Conservation (phyloP, 2,113 vertebrate species). For the Podocnemis expansa region DNA sequence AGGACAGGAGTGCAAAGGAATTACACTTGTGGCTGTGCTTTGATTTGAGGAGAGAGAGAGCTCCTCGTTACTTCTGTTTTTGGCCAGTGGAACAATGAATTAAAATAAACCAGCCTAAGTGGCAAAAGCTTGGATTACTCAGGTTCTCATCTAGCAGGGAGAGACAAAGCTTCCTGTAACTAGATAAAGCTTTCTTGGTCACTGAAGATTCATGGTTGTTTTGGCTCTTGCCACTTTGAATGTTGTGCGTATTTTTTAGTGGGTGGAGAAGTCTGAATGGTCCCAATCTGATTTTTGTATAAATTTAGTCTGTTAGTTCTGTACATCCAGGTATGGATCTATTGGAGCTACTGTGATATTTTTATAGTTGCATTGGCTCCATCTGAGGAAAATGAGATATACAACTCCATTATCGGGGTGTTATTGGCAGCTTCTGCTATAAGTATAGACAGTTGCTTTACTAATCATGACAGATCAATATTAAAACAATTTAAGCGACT, state of each 20-base stretch:
- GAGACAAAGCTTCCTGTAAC: background rate
- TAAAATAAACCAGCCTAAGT: background rate
- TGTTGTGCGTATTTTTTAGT: background rate
- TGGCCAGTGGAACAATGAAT: background rate
- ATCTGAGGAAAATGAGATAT: background rate
- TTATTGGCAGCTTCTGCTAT: background rate
- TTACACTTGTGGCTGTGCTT: background rate
- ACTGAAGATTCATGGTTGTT: background rate
- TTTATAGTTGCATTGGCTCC: background rate
- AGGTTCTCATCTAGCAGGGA: background rate
- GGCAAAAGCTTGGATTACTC: background rate
- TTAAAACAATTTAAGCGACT: background rate
- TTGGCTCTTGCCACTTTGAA: background rate
- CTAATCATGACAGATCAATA: background rate
- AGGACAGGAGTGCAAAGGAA: background rate
- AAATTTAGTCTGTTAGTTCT: background rate
- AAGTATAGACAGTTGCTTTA: background rate
- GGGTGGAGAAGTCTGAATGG: background rate
- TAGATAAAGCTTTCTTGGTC: background rate
- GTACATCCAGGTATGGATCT: background rate
- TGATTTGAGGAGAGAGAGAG: background rate
- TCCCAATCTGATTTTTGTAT: background rate
- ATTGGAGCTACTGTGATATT: background rate
- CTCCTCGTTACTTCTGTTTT: background rate
- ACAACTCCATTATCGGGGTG: background rate